A percentile compares a stretch with the other conserved stretches of the same genome.
phyloP scores from a whole-genome alignment of 1,140 invertebrate species.

The Mizuhopecten yessoensis region DNA sequence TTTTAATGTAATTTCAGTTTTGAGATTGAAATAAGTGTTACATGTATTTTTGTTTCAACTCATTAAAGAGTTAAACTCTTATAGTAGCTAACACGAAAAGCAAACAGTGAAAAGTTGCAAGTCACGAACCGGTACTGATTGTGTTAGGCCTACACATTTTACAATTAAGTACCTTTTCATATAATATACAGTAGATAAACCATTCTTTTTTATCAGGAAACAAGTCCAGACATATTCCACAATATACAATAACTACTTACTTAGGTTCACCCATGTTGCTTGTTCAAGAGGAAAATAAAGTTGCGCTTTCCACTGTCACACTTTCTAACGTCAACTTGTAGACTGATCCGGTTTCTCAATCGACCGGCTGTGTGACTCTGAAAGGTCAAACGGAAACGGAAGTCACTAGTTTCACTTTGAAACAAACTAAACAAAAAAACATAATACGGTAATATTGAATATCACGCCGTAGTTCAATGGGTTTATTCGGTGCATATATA shows the following conservation, averaged over 20 bases:
- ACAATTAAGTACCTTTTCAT: too few relatives aligned
- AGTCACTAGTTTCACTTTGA: conserved; percentile 2
- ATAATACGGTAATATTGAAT: neutral
- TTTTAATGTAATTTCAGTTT: too few relatives aligned
- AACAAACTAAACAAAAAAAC: neutral
- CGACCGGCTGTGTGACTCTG: neutral
- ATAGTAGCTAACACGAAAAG: too few relatives aligned
- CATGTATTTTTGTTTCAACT: too few relatives aligned
- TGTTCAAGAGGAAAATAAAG: neutral
- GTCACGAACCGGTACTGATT: neutral
- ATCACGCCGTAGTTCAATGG: too few relatives aligned
- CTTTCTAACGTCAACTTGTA: neutral
- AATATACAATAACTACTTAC: conserved; percentile 18
- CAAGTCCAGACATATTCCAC: neutral
- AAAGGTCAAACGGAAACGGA: conserved; percentile 4
- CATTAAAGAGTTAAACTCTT: too few relatives aligned
- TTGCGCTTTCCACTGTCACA: neutral
- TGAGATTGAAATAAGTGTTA: too few relatives aligned
- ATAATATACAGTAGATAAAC: too few relatives aligned
- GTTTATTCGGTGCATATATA: neutral
- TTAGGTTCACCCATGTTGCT: conserved; percentile 48
- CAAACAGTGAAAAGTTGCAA: neutral
- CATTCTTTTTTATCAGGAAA: neutral
- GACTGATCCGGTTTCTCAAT: conserved; percentile 45
- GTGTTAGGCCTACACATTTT: too few relatives aligned